Evolutionary conservation across 1,140 invertebrate species (phyloP), one percentile per base, ranked within the genome.

Genomic region (Zaprionus nigranus): DNA sequence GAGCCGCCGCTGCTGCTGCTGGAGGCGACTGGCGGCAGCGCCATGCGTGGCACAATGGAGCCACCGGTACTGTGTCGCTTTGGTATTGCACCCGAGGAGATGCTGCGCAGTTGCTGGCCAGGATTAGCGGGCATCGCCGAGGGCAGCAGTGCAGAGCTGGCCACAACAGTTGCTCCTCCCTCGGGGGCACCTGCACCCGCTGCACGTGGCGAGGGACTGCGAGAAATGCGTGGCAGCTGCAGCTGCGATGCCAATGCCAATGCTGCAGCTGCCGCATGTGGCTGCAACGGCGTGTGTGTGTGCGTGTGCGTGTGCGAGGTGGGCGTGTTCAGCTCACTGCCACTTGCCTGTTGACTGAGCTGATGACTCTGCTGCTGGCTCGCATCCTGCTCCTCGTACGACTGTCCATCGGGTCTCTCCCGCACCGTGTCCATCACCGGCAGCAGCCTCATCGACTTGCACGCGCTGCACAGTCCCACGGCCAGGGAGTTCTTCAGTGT

Each of bases 401-500:
- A 90, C 34, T 90, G 85, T 1, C 85, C 82, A 36, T 90, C 85
- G 28, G 82, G 85, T 9, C 85, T 79, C 20, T 90, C 85, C 6
- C 85, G 82, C 11, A 90, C 69, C 6, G 85, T 38, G 7, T 84
- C 84, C 51, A 84, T 73, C 1, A 84, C 76, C 1, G 92, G 90
- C 46, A 85, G 78, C 66, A 80, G 69, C 26, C 90, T 82, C 13
- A 78, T 61, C 12, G 92, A 81, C 73, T 96, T 97, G 88, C 97
- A 98, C 13, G 96, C 97, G 69, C 96, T 95, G 93, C 97, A 98
- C 60, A 94, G 93, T 20, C 94, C 93, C 9, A 94, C 94, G 7
- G 95, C 95, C 0, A 97, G 91, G 2, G 96, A 96, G 93, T 98
- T 98, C 76, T 97, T 96, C 7, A 98, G 92, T 0, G 97, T 98